Conservation (phyloP, 1,140 invertebrate species). For the Pseudomyrmex flavicornis region DNA sequence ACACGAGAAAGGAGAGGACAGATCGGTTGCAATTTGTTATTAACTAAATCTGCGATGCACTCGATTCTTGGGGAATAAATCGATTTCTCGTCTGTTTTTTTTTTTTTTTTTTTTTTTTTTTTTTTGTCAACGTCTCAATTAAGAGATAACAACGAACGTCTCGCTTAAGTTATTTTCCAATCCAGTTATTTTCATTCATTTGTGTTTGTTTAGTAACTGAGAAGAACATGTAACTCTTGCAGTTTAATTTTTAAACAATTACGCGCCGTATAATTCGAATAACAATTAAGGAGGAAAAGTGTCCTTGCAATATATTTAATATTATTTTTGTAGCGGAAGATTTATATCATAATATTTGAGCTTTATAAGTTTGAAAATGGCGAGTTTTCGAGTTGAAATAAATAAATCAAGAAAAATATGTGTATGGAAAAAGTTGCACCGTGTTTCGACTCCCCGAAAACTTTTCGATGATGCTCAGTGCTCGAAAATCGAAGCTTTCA, state of each 20-base stretch:
- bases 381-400: neutral
- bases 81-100: neutral
- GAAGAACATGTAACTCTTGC: neutral
- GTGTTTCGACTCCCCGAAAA: constrained; percentile 19
- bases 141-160: constrained; percentile 54
- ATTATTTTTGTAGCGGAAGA: neutral
- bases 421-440: constrained; percentile 5
- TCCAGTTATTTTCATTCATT: constrained; percentile 64
- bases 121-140: constrained; percentile 60
- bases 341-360: neutral
- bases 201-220: constrained; percentile 41
- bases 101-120: neutral
- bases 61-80: constrained; percentile 34
- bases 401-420: constrained; percentile 23
- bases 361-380: neutral
- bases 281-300: neutral
- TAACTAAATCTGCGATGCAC: constrained; percentile 39
- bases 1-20: constrained; percentile 33
- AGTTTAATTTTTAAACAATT: neutral
- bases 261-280: neutral
- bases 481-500: constrained; percentile 56
- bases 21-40: constrained; percentile 51
- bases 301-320: neutral
- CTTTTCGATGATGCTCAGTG: constrained; percentile 42
- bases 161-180: constrained; percentile 49